These are phyloP conservation scores for Choristoneura fumiferana DNA, from an alignment of 1,140 invertebrate genomes.

Conservation along the genomic window DNA sequence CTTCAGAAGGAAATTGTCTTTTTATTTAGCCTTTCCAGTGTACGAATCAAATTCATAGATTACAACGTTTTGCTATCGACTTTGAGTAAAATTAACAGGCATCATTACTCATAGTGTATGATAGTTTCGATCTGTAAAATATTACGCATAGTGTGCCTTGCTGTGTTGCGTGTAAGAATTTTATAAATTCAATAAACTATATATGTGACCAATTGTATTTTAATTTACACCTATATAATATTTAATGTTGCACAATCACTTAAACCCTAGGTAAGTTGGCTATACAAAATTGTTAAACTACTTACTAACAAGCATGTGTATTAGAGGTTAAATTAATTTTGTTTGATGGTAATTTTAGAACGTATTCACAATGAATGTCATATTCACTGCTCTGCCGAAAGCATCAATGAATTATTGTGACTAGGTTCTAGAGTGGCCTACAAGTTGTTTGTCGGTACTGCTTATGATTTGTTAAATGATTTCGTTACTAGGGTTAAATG, in stretches of 20 bases:
- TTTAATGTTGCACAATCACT: not conserved
- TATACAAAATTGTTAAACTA: not conserved
- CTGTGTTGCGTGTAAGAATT: constrained; percentile 8
- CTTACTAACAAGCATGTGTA: not conserved
- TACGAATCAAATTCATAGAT: no score
- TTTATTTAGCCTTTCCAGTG: no score
- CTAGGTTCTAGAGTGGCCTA: no score
- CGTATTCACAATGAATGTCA: constrained; percentile 3
- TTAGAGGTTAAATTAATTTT: not conserved
- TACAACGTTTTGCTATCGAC: no score
- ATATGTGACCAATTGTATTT: not conserved
- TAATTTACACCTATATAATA: constrained; percentile 7
- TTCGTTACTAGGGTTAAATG: constrained; percentile 22
- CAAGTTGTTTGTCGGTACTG: no score
- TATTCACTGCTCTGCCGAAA: no score
- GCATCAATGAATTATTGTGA: no score
- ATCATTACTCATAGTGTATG: no score
- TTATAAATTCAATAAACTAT: constrained; percentile 18
- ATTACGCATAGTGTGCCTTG: constrained; percentile 1
- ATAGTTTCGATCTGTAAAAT: not conserved
- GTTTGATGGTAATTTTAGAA: not conserved
- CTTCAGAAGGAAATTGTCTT: no score
- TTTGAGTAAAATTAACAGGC: no score
- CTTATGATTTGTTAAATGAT: constrained; percentile 2
- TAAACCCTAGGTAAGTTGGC: not conserved